Base-by-base conservation (phyloP, 2,888 invertebrate genomes). In the Morpho deidamia region DNA sequence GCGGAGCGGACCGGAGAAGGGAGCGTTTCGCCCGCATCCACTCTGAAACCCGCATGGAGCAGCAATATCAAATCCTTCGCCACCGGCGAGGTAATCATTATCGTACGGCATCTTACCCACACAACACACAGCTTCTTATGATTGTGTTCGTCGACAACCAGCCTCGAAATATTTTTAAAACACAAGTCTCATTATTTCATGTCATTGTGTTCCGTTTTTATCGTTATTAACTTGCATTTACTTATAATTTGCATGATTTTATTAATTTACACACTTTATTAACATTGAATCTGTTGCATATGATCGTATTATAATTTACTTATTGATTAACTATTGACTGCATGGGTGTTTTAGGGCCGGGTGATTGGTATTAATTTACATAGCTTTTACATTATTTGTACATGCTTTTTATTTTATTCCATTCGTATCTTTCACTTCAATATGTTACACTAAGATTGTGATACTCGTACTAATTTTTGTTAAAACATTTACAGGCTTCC, bases 21-120 rank as follows among this genome's bases (percentile, higher is more conserved):
- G 68, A 81, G 80, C 70, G 64, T 75, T 70, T 75, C 82, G 74
- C 76, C 81, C 72, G 74, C 75, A 65, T 69, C 80, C 67, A 70
- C 72, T 75, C 71, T 76, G 83, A 83, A 78, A 82, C 84, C 87
- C 80, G 83, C 81, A 81, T 83, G 85, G 88, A 88, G 83, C 87
- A 86, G 86, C 86, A 80, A 85, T 84, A 75, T 83, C 80, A 88
- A 87, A 89, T 77, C 88, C 85, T 87, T 87, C 75, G 88, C 89
- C 83, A 81, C 83, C 86, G 90, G 89, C 90, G 89, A 90, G 90
- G 90, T 90, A 90, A 88, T 74, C 80, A 83, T 78, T 70, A 81
- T 75, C 79, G 77, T 84, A 80, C 81, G 84, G 82, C 82, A 83
- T 79, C 76, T 75, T 72, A 78, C 73, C 76, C 79, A 79, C 83